Percentiles rank a stretch among this genome's conserved stretches.
These are phyloP conservation scores for Polyommatus icarus DNA, from an alignment of 2,888 invertebrate species.

Conservation along the genomic window DNA sequence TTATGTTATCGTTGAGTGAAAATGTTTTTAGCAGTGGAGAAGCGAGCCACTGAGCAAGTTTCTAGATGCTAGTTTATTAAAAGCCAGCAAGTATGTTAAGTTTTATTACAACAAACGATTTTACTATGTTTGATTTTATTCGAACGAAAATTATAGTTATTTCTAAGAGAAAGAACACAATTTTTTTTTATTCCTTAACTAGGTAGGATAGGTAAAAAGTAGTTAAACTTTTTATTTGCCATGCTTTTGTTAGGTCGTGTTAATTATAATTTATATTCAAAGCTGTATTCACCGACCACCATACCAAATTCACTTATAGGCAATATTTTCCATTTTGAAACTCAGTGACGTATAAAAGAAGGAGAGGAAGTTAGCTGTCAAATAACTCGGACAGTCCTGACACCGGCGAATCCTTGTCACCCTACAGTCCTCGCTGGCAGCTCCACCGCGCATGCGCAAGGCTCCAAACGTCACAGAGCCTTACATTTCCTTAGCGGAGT, in stretches of 20 bases:
- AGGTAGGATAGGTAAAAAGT: too few species aligned
- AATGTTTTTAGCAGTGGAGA: background rate
- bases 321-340: background rate
- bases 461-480: conserved; percentile 56
- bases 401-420: conserved; percentile 44
- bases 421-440: conserved; percentile 60
- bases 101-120: background rate
- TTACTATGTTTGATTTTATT: too few species aligned
- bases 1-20: background rate
- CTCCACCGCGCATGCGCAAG: conserved; percentile 63
- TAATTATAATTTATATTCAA: too few species aligned
- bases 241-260: too few species aligned
- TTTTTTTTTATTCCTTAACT: too few species aligned
- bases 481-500: conserved; percentile 41
- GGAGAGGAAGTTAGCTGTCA: background rate
- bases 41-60: background rate
- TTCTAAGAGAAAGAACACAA: too few species aligned
- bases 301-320: too few species aligned
- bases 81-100: too few species aligned
- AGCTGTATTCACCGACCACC: too few species aligned
- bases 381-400: conserved; percentile 33
- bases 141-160: too few species aligned
- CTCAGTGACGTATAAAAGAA: background rate
- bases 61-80: too few species aligned
- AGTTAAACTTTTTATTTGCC: too few species aligned